Conservation (phyloP, 37 sponge, comb jelly and placozoan genomes). For the Amphimedon queenslandica region DNA sequence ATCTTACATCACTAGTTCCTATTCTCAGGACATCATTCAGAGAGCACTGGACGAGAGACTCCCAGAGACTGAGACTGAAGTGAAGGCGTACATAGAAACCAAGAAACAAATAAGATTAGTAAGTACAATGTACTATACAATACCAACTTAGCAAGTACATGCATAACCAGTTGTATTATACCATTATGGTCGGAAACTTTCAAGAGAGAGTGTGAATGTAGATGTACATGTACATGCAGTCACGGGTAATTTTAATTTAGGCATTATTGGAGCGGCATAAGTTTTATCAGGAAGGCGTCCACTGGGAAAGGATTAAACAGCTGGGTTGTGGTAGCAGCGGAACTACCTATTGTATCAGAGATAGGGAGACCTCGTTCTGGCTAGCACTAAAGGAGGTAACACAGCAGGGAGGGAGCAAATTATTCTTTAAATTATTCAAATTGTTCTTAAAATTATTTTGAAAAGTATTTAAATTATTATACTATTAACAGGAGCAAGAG, state of each 20-base stretch:
- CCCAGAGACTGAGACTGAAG: not conserved
- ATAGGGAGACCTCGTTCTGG: conserved; percentile 4
- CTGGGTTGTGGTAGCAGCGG: conserved; percentile 42
- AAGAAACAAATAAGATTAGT: not conserved
- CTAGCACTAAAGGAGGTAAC: conserved; percentile 60
- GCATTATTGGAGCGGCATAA: conserved; percentile 9
- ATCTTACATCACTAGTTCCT: too few species aligned
- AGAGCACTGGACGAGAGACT: not conserved
- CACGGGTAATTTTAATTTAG: too few species aligned
- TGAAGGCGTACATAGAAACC: not conserved
- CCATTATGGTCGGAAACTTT: too few species aligned
- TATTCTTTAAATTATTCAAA: not conserved
- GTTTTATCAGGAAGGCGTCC: conserved; percentile 26
- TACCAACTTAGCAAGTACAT: too few species aligned
- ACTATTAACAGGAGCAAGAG: conserved; percentile 11
- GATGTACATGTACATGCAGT: not conserved
- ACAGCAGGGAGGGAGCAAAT: too few species aligned
- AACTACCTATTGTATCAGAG: conserved; percentile 35
- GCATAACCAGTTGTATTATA: too few species aligned
- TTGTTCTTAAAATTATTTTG: not conserved
- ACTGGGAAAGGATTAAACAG: conserved; percentile 42
- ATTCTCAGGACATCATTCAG: not conserved
- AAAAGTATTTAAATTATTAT: not conserved
- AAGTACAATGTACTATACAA: too few species aligned
- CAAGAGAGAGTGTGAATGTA: not conserved